Conservation (phyloP, 2,797 vertebrate genomes). For the Lepilemur septentrionalis region DNA sequence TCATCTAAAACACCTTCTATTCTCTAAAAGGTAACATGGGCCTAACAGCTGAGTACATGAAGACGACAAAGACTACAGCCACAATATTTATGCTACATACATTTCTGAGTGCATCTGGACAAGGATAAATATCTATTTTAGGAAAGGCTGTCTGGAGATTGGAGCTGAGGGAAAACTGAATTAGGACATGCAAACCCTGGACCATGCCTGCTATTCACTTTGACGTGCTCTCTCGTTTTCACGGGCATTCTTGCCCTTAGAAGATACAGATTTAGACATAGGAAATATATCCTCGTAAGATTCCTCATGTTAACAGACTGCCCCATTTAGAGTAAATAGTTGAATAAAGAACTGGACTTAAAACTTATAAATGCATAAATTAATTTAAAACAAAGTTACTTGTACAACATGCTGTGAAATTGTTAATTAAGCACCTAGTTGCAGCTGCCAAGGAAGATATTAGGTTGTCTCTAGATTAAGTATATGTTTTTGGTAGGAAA, state of each 20-base stretch:
- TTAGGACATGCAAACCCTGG: background rate
- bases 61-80: background rate
- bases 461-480: background rate
- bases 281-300: background rate
- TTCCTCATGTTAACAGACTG: background rate
- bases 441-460: background rate
- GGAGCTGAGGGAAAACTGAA: background rate
- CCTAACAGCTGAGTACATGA: background rate
- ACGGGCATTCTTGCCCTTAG: background rate
- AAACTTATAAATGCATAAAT: background rate
- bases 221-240: background rate
- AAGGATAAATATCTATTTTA: conserved; percentile 1
- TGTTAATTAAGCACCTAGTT: background rate
- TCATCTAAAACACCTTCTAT: background rate
- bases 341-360: background rate
- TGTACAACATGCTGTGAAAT: background rate
- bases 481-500: background rate
- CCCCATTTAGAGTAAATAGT: background rate
- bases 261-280: background rate
- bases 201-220: background rate
- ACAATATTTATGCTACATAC: background rate
- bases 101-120: background rate
- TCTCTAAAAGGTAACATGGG: background rate
- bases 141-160: background rate
- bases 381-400: background rate